Evolutionary conservation across 2,888 invertebrate genomes (phyloP).

Genomic region (Drosophila neonasuta): DNA sequence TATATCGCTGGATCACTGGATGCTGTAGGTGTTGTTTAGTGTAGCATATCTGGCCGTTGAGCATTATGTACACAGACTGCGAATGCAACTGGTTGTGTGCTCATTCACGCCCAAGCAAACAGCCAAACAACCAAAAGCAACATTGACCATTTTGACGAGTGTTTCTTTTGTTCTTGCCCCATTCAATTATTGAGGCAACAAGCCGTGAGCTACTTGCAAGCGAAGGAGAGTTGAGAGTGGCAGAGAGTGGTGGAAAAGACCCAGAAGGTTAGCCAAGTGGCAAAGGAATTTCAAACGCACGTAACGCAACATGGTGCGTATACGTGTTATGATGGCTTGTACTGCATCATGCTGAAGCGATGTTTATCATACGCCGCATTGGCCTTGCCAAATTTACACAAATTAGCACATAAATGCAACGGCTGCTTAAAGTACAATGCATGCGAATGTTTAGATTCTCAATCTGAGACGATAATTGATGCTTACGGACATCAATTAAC

Average conservation of each 20-base stretch:
- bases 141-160: constrained; percentile 30
- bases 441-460: constrained; percentile 18
- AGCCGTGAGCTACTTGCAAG: constrained; percentile 11
- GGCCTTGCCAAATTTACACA: constrained; percentile 61
- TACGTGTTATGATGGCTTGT: constrained; percentile 36
- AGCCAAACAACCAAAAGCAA: constrained; percentile 6
- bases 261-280: constrained; percentile 68
- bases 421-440: constrained; percentile 16
- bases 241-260: constrained; percentile 12
- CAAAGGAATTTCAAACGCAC: constrained; percentile 55
- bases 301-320: constrained; percentile 45
- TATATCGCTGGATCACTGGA: constrained; percentile 1
- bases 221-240: constrained; percentile 16
- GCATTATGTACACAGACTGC: background rate
- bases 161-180: constrained; percentile 46
- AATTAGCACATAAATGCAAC: constrained; percentile 52
- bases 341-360: constrained; percentile 17
- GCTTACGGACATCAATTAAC: constrained; percentile 55
- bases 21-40: background rate
- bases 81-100: constrained; percentile 25
- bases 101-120: constrained; percentile 45
- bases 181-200: constrained; percentile 35
- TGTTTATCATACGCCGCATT: constrained; percentile 57
- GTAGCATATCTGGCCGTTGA: constrained; percentile 4
- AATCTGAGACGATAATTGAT: constrained; percentile 53